phyloP scores from a whole-genome alignment of 2,113 vertebrate species.

The Suricata suricatta region DNA sequence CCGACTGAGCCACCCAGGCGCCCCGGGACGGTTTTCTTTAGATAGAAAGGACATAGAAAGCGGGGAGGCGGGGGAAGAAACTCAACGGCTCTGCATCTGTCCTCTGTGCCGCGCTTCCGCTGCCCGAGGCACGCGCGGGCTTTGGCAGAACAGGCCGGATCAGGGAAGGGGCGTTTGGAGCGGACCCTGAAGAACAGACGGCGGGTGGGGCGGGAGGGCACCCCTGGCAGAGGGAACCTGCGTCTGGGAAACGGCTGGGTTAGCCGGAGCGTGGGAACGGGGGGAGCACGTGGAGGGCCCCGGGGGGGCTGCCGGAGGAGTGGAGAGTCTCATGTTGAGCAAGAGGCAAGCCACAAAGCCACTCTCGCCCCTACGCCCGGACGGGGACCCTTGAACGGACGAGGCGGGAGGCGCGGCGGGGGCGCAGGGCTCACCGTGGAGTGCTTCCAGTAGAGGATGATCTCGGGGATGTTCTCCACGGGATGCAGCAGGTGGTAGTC shows the following conservation, averaged over 20 bases:
- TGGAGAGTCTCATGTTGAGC: not conserved
- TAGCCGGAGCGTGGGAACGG: rapidly evolving
- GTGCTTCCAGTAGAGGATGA: constrained; percentile 98
- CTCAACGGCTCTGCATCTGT: not conserved
- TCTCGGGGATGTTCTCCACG: constrained; percentile 96
- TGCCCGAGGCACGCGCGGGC: rapidly evolving
- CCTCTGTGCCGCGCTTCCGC: no score
- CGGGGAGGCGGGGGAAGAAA: not conserved
- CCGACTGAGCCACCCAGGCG: no score
- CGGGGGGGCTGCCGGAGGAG: not conserved
- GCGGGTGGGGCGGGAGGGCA: not conserved
- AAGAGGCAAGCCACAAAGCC: not conserved
- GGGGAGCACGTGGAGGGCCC: not conserved
- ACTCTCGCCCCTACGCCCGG: not conserved
- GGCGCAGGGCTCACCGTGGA: constrained; percentile 89
- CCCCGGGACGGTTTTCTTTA: not conserved
- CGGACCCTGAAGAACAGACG: not conserved
- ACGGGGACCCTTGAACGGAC: not conserved
- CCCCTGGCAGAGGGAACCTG: not conserved
- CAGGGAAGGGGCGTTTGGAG: not conserved
- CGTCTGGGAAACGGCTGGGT: not conserved
- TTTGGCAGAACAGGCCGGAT: not conserved
- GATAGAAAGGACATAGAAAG: not conserved
- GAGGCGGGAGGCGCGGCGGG: rapidly evolving
- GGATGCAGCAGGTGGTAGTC: constrained; percentile 96